Evolutionary conservation across 1,140 invertebrate species (phyloP), one percentile per base, ranked within the genome.

Genomic region (Trichogramma pretiosum): DNA sequence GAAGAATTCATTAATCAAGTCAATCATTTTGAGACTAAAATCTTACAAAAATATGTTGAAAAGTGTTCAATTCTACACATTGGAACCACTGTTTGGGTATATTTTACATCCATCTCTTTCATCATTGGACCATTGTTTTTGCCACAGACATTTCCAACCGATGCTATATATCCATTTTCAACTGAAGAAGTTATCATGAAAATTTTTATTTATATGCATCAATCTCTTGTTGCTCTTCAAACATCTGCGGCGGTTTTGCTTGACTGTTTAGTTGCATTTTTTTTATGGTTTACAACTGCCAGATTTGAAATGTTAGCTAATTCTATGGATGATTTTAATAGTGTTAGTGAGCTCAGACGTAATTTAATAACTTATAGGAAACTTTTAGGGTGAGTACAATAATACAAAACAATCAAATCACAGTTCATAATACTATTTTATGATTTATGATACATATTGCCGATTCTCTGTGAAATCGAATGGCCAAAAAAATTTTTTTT

Each of bases 121-220:
- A 43, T 60, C 3, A 13, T 51, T 3, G 9, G 34, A 1, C 58
- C 58, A 16, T 26, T 58, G 16, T 5, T 53, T 7, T 23, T 39
- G 1, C 14, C 34, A 8, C 48, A 58, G 24, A 36, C 44, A 9
- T 56, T 48, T 28, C 59, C 54, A 10, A 56, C 56, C 0, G 41
- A 56, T n/a, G 52, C 53, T 3, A 42, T 50, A 16, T 62, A 61
- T 46, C 59, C 61, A 17, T 63, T 63, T 32, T 5, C 23, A 1
- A 24, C 56, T 4, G 32, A 58, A 14, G 38, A 44, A 42, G 18
- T 33, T 23, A 42, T 45, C 1, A 8, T 58, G 11, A 50, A 34
- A 30, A 46, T 35, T 2, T 37, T 55, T 0, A 45, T 62, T 3
- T 61, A 55, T 18, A 1, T 46, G 0, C 56, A 60, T 7, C 59